Conservation (phyloP, 2,113 vertebrate species). For the Ictalurus furcatus region DNA sequence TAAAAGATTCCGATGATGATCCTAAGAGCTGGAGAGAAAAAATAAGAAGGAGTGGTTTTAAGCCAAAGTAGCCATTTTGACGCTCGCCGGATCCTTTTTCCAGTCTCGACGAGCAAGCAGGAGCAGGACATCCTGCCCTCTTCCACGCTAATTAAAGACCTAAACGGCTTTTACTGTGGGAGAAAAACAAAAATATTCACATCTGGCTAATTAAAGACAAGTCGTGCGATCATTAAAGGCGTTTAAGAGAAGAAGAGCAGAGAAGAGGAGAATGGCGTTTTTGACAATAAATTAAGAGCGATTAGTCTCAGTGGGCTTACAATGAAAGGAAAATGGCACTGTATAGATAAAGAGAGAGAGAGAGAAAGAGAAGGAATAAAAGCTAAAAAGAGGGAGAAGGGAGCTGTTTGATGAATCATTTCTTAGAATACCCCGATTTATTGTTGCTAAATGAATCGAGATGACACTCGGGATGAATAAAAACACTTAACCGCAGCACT, state of each 20-base stretch:
- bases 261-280: not conserved
- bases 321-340: not conserved
- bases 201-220: slow-evolving; percentile 17
- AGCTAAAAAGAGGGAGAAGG: slow-evolving; percentile 52
- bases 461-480: not conserved
- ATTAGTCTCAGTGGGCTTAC: not conserved
- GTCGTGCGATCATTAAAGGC: not conserved
- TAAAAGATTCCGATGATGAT: slow-evolving; percentile 43
- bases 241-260: not conserved
- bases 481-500: not conserved
- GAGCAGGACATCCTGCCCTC: not conserved
- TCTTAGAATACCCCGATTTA: not conserved
- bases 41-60: slow-evolving; percentile 13
- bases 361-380: not conserved
- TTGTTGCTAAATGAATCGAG: not conserved
- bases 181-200: slow-evolving; percentile 18
- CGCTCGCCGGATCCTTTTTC: not conserved
- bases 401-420: slow-evolving; percentile 19
- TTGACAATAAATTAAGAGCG: slow-evolving; percentile 15
- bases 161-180: slow-evolving; percentile 20
- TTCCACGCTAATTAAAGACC: slow-evolving; percentile 15
- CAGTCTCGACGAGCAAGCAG: not conserved
- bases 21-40: not conserved
- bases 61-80: slow-evolving; percentile 19
- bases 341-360: not conserved